Evolutionary conservation across 2,113 vertebrate genomes (phyloP), one percentile per base, ranked within the genome.

Genomic region (Burhinus bistriatus): DNA sequence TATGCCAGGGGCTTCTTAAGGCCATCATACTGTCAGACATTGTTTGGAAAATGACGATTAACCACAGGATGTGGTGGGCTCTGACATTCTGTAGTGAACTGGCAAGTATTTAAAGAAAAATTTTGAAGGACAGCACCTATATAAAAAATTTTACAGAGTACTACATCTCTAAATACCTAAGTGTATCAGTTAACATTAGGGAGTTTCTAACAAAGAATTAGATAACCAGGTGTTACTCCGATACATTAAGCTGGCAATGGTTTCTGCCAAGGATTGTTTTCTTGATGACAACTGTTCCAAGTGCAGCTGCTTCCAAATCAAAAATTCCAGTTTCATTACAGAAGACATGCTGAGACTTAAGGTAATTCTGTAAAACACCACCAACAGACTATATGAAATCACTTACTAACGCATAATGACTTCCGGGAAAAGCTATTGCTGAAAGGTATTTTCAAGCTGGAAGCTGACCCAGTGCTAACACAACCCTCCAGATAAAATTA

Each of bases 391-490:
- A 8, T 5, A 16, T 66, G 70, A 79, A 92, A 93, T 40, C 66
- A 61, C 95, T 76, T 68, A n/a, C 69, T 76, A 23, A 38, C 36
- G 27, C 15, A 27, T 5, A 45, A 89, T 64, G 89, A 83, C 49
- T 91, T 51, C 61, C 87, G 81, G 30, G 47, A 81, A 68, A 75
- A 90, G 65, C 68, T 81, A 25, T 17, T 62, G 72, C 92, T 71
- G 82, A 94, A 90, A 95, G 68, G 59, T n/a, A 81, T 79, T 92
- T 52, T 78, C n/a, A 81, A 80, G 86, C 85, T 88, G 79, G 85
- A 80, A 81, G 79, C 68, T 34, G 45, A 87, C 13, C 68, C 68
- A 34, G n/a, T 6, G 38, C 44, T 59, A 83, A 88, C 32, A 76
- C 8, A 86, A 34, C 20, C 22, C 75, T 69, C 58, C 65, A 42